A percentile compares a stretch with the other conserved stretches of the same genome.
phyloP scores from a whole-genome alignment of 2,797 vertebrate genomes.

The Loriculus beryllinus region DNA sequence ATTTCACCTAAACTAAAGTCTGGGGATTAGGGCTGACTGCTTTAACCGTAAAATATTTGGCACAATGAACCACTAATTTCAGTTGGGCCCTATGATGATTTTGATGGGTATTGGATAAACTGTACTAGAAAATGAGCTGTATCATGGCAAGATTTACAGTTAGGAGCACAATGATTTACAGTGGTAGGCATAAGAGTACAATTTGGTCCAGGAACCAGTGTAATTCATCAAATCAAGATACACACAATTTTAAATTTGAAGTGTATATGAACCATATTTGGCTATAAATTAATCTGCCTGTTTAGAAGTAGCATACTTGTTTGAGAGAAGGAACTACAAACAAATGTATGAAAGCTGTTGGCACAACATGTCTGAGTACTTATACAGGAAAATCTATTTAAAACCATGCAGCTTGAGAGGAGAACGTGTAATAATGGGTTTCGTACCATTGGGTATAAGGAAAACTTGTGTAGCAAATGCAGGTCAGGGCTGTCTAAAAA shows the following conservation, averaged over 20 bases:
- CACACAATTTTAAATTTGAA: neutral
- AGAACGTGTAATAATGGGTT: neutral
- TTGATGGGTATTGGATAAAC: neutral
- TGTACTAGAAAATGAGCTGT: neutral
- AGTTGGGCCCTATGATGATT: accelerated
- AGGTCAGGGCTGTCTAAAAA: neutral
- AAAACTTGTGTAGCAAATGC: neutral
- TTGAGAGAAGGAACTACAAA: neutral
- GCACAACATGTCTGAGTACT: neutral
- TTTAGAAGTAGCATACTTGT: neutral
- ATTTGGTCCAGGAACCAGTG: neutral
- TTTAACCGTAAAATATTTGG: neutral
- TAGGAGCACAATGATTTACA: neutral
- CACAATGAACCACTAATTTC: neutral
- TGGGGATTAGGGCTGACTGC: neutral
- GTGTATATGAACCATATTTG: neutral
- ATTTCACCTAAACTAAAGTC: neutral
- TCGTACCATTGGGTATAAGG: neutral
- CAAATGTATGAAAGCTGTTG: neutral
- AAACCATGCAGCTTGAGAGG: neutral
- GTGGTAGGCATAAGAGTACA: neutral
- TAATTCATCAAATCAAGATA: neutral
- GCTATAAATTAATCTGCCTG: neutral
- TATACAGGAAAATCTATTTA: neutral
- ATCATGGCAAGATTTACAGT: neutral